Conservation (phyloP, 2,888 invertebrate species). For the Clusia tigrina region DNA sequence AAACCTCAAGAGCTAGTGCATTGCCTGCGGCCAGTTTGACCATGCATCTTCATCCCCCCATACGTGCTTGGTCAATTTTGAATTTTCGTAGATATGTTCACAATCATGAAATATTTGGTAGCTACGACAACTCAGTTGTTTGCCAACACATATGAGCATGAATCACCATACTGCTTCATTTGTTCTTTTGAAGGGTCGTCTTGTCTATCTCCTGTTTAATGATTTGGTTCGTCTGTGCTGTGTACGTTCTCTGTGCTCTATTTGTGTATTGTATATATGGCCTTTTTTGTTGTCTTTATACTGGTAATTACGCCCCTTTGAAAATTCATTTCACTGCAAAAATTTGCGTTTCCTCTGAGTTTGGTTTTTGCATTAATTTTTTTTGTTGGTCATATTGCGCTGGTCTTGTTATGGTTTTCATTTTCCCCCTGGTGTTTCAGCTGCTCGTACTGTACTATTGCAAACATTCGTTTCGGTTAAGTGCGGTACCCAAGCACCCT, state of each 20-base stretch:
- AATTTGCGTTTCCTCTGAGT: constrained; percentile 14
- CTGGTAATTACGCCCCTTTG: constrained; percentile 12
- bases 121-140: constrained; percentile 6
- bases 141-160: neutral
- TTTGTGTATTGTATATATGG: neutral
- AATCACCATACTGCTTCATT: neutral
- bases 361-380: neutral
- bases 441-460: no score
- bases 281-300: no score
- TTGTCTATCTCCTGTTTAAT: no score
- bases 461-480: no score
- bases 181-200: no score
- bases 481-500: no score
- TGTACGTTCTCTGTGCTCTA: neutral
- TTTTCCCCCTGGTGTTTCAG: no score
- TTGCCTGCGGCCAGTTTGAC: neutral
- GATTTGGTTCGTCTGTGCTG: constrained; percentile 2
- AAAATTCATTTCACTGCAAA: constrained; percentile 21
- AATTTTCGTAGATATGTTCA: neutral
- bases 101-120: constrained; percentile 16
- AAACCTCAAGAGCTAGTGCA: neutral
- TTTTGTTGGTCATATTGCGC: no score
- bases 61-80: neutral
- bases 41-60: neutral
- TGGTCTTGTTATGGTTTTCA: no score